Evolutionary conservation across 2,113 vertebrate genomes (phyloP).

Genomic region (Phyllopteryx taeniolatus): DNA sequence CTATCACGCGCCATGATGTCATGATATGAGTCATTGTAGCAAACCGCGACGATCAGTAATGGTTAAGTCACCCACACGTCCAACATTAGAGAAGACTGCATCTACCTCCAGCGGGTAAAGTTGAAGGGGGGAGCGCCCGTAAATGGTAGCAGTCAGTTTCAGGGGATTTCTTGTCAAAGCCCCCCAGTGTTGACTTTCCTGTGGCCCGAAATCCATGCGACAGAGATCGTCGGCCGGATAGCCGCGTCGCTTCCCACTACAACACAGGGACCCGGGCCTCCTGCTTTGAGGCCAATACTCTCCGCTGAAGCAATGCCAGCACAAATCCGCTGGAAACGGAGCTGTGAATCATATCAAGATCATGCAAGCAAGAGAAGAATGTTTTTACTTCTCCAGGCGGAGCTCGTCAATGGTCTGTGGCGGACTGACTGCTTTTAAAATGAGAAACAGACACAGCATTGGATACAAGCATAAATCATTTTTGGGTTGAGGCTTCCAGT

Average conservation of each 20-base stretch:
- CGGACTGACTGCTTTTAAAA: slow-evolving; percentile 2
- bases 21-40: neutral
- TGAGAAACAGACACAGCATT: slow-evolving; percentile 1
- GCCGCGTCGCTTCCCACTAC: slow-evolving; percentile 49
- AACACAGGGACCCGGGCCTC: slow-evolving; percentile 48
- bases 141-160: slow-evolving; percentile 41
- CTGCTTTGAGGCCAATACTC: slow-evolving; percentile 36
- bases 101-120: slow-evolving; percentile 46
- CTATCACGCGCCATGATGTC: neutral
- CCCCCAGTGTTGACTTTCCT: slow-evolving; percentile 56
- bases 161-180: slow-evolving; percentile 55
- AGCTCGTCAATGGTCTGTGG: neutral
- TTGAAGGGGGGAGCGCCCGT: slow-evolving; percentile 18
- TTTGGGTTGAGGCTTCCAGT: slow-evolving; percentile 3
- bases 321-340: slow-evolving; percentile 50
- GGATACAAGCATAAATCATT: neutral
- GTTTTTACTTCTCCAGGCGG: slow-evolving; percentile 30
- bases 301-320: slow-evolving; percentile 24
- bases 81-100: slow-evolving; percentile 51
- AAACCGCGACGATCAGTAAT: slow-evolving; percentile 41
- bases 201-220: slow-evolving; percentile 37
- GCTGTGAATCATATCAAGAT: slow-evolving; percentile 63
- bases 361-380: slow-evolving; percentile 26
- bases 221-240: slow-evolving; percentile 60
- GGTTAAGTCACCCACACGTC: slow-evolving; percentile 24